These are phyloP conservation scores for Gerris lacustris DNA, from an alignment of 2,888 invertebrate genomes.

Conservation along the genomic window DNA sequence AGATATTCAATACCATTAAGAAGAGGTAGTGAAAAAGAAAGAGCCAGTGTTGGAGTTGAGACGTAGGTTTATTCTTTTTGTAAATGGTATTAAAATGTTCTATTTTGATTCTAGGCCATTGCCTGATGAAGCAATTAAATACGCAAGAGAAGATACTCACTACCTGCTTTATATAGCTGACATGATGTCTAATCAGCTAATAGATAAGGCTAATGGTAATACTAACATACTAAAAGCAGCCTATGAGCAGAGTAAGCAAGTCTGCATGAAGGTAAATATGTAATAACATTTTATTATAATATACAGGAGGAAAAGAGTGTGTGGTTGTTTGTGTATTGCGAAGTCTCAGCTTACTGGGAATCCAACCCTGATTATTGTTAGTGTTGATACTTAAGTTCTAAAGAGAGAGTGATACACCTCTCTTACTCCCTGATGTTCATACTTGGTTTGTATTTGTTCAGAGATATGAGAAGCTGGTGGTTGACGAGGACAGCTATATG, in stretches of 20 bases:
- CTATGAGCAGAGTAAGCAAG: constrained; percentile 57
- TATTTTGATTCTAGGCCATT: constrained; percentile 54
- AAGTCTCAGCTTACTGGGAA: no score
- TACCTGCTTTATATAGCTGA: constrained; percentile 84
- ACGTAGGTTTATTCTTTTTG: background rate
- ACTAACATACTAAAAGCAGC: constrained; percentile 55
- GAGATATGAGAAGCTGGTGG: constrained; percentile 66
- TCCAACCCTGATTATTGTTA: no score
- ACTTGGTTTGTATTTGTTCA: constrained; percentile 34
- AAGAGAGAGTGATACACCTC: no score
- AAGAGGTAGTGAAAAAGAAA: background rate
- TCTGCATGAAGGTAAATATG: constrained; percentile 43
- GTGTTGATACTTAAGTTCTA: no score
- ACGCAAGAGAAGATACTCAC: constrained; percentile 91
- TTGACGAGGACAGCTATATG: constrained; percentile 56
- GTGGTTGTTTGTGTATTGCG: no score
- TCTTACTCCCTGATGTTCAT: no score
- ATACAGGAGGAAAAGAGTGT: no score
- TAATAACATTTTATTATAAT: no score
- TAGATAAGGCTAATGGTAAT: constrained; percentile 51
- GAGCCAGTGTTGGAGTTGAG: background rate
- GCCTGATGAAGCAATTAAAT: constrained; percentile 62
- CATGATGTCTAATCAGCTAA: constrained; percentile 57
- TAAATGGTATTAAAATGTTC: no score
- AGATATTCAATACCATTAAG: no score